Conservation (phyloP, 92 coral and sea anemone genomes). For the Epizoanthus illoricatus region DNA sequence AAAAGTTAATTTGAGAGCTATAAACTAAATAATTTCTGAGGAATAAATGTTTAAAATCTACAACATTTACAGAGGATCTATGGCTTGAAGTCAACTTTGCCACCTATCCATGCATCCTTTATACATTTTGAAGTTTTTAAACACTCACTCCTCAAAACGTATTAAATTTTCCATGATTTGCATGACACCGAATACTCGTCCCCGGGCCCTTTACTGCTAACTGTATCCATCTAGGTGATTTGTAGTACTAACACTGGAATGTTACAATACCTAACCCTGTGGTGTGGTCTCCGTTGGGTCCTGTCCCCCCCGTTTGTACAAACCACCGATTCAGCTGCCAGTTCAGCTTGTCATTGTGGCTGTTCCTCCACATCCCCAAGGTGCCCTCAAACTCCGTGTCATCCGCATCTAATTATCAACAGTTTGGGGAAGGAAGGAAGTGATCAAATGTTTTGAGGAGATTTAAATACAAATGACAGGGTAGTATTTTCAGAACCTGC, state of each 20-base stretch:
- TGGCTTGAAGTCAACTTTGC: no score
- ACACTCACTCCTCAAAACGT: no score
- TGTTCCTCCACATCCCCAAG: slow-evolving; percentile 47
- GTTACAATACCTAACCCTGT: slow-evolving; percentile 14
- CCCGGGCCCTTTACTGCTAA: background rate
- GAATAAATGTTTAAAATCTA: no score
- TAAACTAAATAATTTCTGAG: no score
- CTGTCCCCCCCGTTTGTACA: slow-evolving; percentile 42
- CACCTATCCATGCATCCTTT: no score
- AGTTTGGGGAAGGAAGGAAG: background rate
- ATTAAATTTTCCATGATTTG: background rate
- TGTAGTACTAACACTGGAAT: background rate
- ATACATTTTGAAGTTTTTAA: no score
- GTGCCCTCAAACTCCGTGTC: slow-evolving; percentile 50
- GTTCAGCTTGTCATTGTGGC: slow-evolving; percentile 14
- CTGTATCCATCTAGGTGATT: no score
- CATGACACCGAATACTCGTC: background rate
- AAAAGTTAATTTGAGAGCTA: no score
- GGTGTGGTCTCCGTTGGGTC: slow-evolving; percentile 55
- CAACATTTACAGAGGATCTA: no score
- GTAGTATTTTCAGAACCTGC: no score
- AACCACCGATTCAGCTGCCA: slow-evolving; percentile 42
- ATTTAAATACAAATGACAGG: background rate
- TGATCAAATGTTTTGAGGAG: background rate
- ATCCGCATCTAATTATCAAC: slow-evolving; percentile 20